Conservation (phyloP, 2,113 vertebrate genomes). For the Cepphus grylle region DNA sequence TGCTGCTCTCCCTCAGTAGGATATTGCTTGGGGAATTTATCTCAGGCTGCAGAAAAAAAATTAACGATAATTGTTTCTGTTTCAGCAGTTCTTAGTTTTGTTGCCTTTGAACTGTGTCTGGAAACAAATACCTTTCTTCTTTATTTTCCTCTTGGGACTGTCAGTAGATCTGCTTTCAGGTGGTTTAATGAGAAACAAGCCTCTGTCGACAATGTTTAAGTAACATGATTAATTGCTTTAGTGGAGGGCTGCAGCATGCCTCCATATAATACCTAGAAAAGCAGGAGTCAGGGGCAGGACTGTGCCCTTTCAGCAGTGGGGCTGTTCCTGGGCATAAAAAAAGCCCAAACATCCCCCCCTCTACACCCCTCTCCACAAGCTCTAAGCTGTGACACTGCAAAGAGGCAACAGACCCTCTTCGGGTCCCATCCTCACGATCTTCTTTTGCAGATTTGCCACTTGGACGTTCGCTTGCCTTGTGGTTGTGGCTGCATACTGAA, state of each 20-base stretch:
- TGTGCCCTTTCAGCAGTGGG: not conserved
- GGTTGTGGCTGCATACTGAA: not conserved
- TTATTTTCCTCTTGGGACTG: slow-evolving; percentile 66
- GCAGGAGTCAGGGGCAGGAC: not conserved
- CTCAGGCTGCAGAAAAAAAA: slow-evolving; percentile 31
- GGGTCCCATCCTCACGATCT: not conserved
- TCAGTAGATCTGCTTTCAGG: slow-evolving; percentile 63
- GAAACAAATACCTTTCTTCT: slow-evolving; percentile 69
- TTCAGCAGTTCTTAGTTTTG: slow-evolving; percentile 50
- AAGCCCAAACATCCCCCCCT: not conserved
- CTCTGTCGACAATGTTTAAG: slow-evolving; percentile 45
- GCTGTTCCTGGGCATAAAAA: not conserved
- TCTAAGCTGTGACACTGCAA: not conserved
- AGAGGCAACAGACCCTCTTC: not conserved
- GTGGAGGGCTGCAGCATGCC: not conserved
- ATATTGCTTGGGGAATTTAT: slow-evolving; percentile 31
- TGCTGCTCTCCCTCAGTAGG: slow-evolving; percentile 3
- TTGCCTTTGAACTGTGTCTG: slow-evolving; percentile 65
- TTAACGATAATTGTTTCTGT: slow-evolving; percentile 43
- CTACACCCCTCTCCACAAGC: not conserved
- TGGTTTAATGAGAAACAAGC: slow-evolving; percentile 72
- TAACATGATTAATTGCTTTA: slow-evolving; percentile 59
- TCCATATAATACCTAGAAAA: not conserved
- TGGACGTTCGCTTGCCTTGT: not conserved
- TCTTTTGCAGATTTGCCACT: not conserved